Base-by-base conservation (phyloP, 2,797 vertebrate species). In the Lagodon rhomboides region DNA sequence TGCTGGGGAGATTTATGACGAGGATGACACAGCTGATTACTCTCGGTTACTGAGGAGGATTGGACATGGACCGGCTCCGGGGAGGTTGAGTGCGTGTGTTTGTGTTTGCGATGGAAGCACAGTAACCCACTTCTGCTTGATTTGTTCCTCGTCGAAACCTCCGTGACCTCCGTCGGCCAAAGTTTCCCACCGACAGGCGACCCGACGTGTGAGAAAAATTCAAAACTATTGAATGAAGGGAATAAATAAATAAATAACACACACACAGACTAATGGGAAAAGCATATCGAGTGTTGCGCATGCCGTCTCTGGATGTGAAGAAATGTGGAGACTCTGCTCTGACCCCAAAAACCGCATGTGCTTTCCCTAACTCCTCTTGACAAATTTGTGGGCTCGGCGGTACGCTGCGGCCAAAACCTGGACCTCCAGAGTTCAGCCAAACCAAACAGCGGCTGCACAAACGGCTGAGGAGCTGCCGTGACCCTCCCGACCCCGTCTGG, bases 1-100 rank as follows among this genome's bases (percentile, higher is more conserved):
- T 64, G 71, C 66, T 17, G 12, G 22, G 22, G 61, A 93, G 93
- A 95, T 96, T 95, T 95, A 96, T 74, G 88, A 86, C 18, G 12
- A 90, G 90, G 91, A 92, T 93, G 95, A 94, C 93, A 94, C 91
- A 92, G 84, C 88, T 94, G 93, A 95, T 96, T 94, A 95, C 91
- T 87, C 91, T 89, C 69, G 77, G 90, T 92, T 89, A 83, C 92
- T 83, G 92, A 92, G 74, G 89, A 94, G 92, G 90, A 94, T 91
- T 94, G 93, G 92, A 93, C 87, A 67, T 66, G 82, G 89, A 83
- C 75, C 60, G 76, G 77, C 69, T 78, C 83, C 70, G 43, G 78
- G 79, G 73, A 79, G 72, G 75, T 83, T 82, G 59, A 73, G 55
- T 73, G 65, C 73, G 58, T 68, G 75, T 78, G 18, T 89, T 73